A percentile compares a stretch with the other conserved stretches of the same genome.
Conservation (phyloP, 2,888 invertebrate genomes). For the Zeuzera pyrina region DNA sequence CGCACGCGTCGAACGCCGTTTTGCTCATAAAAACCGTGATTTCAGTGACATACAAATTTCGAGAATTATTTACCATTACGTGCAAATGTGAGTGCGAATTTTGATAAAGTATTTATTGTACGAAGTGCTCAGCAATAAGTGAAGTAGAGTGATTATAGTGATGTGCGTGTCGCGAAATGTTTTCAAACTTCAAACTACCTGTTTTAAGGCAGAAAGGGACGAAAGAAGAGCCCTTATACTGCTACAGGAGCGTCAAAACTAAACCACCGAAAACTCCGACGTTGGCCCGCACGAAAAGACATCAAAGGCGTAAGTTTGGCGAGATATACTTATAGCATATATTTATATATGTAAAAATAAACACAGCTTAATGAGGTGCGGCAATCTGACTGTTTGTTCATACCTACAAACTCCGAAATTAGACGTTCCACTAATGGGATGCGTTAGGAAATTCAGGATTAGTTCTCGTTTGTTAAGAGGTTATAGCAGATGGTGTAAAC, state of each 20-base stretch:
- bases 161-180: conserved; percentile 47
- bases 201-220: conserved; percentile 54
- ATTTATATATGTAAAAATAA: conserved; percentile 39
- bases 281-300: conserved; percentile 60
- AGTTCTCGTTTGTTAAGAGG: conserved; percentile 1
- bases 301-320: conserved; percentile 63
- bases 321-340: conserved; percentile 10
- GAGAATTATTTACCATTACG: not conserved
- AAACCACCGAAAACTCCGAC: conserved; percentile 74
- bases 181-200: conserved; percentile 71
- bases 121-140: not conserved
- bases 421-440: conserved; percentile 42
- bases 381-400: conserved; percentile 26
- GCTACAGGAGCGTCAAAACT: conserved; percentile 60
- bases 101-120: not conserved
- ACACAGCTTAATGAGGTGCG: conserved; percentile 52
- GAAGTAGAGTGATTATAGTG: conserved; percentile 19
- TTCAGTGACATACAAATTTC: conserved; percentile 5
- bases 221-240: conserved; percentile 66
- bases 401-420: conserved; percentile 37
- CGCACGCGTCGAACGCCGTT: conserved; percentile 26
- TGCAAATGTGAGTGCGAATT: not conserved
- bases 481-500: conserved; percentile 5
- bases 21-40: conserved; percentile 8
- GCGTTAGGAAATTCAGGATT: conserved; percentile 24